Percentiles rank a stretch among this genome's conserved stretches.
Evolutionary conservation across 2,113 vertebrate genomes (phyloP).

Genomic region (Danionella cerebrum): DNA sequence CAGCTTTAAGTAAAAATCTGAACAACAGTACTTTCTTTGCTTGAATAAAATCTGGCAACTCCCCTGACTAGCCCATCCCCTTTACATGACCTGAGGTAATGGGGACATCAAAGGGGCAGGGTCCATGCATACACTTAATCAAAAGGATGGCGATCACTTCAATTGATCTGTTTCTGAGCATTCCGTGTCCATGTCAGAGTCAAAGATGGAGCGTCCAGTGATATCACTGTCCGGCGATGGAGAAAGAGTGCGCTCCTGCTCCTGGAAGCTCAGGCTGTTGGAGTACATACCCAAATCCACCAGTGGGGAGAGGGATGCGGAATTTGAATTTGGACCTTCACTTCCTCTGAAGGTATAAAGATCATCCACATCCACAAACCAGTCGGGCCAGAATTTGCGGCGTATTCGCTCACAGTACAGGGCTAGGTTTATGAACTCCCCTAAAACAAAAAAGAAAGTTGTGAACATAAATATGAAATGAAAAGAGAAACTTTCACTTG

Average conservation of each 20-base stretch:
- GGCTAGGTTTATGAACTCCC: constrained; percentile 93
- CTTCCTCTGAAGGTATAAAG: constrained; percentile 77
- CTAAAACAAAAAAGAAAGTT: constrained; percentile 54
- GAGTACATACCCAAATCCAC: constrained; percentile 89
- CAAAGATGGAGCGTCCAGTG: constrained; percentile 87
- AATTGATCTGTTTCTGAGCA: constrained; percentile 81
- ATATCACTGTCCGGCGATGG: constrained; percentile 87
- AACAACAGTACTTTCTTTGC: too few relatives aligned
- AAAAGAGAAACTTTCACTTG: too few relatives aligned
- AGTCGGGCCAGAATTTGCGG: constrained; percentile 95
- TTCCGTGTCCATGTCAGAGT: constrained; percentile 95
- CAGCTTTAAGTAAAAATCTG: background rate
- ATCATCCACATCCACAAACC: constrained; percentile 87
- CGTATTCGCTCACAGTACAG: constrained; percentile 97
- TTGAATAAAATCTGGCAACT: too few relatives aligned
- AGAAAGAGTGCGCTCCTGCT: constrained; percentile 57
- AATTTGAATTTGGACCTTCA: constrained; percentile 65
- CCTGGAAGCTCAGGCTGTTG: constrained; percentile 83
- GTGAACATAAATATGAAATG: too few relatives aligned
- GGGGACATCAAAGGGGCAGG: background rate
- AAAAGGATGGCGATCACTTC: constrained; percentile 67
- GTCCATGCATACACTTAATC: background rate
- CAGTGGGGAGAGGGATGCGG: constrained; percentile 66
- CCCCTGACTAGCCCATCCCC: background rate
- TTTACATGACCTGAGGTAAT: too few relatives aligned